Base-by-base conservation (phyloP, 1,140 invertebrate species). In the Aphidius ervi region DNA sequence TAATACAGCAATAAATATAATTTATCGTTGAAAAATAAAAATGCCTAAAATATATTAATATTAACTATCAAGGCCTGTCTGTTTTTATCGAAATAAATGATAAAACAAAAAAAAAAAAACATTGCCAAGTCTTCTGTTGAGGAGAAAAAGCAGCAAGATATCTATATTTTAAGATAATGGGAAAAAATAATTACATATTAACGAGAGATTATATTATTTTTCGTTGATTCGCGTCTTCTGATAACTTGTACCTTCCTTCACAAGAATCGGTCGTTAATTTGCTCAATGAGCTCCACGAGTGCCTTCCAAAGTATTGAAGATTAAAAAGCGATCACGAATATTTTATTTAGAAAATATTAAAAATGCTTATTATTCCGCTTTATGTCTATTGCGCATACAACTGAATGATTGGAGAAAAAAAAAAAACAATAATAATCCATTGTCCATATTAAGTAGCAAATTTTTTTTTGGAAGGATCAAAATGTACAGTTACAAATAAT, bases 211-310 rank as follows among this genome's bases (percentile, higher is more conserved):
- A 16, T 42, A 20, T 23, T 8, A 49, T 47, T 59, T 46, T 60
- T 45, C 46, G 41, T 47, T 10, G 31, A 42, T 48, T 59, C 42
- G 49, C 31, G 20, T 52, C 48, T 42, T 37, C 4, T 42, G 46
- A 45, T 43, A 9, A 45, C 46, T 52, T 53, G 20, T 50, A 45
- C 49, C 37, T 60, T 46, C 23, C 58, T 37, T 37, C 9, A n/a
- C 37, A 41, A 31, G 37, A 10, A 10, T 42, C 45, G 10, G 52
- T 60, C 52, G 58, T 60, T 60, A 55, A 16, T 43, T 55, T 23
- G 58, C 58, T 60, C 58, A 60, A 60, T 60, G 58, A 60, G 58
- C 58, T 50, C 46, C 58, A 60, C 31, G 50, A 60, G 58, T 60
- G 58, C 58, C 58, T 60, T 58, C 56, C 56, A 58, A 49, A 58